A percentile compares a stretch with the other conserved stretches of the same genome.
Evolutionary conservation across 2,113 vertebrate genomes (phyloP).

Genomic region (Leptosomus discolor): DNA sequence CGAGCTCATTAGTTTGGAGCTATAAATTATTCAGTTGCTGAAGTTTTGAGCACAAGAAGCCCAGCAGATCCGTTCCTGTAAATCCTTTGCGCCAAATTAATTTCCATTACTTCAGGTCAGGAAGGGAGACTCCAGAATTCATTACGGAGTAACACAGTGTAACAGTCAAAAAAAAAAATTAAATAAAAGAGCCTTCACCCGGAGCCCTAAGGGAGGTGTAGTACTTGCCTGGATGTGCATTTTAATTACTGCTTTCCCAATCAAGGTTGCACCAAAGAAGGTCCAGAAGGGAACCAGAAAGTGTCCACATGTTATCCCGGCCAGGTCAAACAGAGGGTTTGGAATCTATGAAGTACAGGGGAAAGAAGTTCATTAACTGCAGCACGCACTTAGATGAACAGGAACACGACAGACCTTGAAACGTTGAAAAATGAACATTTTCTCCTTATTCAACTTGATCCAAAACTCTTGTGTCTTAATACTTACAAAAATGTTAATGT

Average conservation of each 20-base stretch:
- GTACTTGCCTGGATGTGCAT: slow-evolving; percentile 96
- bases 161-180: neutral
- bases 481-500: neutral
- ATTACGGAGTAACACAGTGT: neutral
- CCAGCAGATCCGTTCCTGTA: slow-evolving; percentile 14
- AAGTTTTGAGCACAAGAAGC: neutral
- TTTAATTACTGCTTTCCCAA: slow-evolving; percentile 96
- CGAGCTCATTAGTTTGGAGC: neutral
- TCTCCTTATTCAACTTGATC: neutral
- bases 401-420: neutral
- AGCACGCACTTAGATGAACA: neutral
- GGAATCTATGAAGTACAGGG: slow-evolving; percentile 76
- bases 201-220: neutral
- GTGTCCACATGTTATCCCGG: slow-evolving; percentile 89
- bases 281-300: slow-evolving; percentile 95
- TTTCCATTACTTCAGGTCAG: slow-evolving; percentile 25
- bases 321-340: slow-evolving; percentile 93
- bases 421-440: neutral
- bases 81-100: slow-evolving; percentile 25
- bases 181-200: neutral
- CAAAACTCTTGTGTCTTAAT: neutral
- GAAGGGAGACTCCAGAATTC: slow-evolving; percentile 9
- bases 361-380: neutral
- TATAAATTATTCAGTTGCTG: slow-evolving; percentile 24
- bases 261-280: slow-evolving; percentile 95